Evolutionary conservation across 1,140 invertebrate species (phyloP), one percentile per base, ranked within the genome.

Genomic region (Neodiprion pinetum): DNA sequence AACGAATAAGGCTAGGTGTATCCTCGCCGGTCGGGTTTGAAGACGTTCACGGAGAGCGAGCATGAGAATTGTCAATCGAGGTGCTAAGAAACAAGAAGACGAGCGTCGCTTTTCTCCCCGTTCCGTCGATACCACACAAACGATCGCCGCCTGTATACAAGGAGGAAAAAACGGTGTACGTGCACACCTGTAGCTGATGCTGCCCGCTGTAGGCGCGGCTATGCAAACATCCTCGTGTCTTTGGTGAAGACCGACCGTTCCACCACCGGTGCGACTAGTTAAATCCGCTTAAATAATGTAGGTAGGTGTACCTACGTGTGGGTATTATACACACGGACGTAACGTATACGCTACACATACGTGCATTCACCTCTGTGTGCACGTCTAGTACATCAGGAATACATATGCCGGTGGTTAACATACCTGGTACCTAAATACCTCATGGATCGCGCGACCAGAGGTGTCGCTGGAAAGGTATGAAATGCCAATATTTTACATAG

Each of bases 41-140:
- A 73, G 78, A 78, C 77, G 78, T 61, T 72, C 76, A 75, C 75
- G 67, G 78, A 77, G 73, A 78, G 80, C 80, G 28, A 40, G 28
- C 28, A 80, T 87, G 86, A 85, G 86, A 87, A 87, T 85, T 87
- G 86, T 87, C 86, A 87, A 87, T 87, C 83, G 82, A 83, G 83
- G 80, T 86, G 85, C 77, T 81, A 85, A 85, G 82, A 78, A 84
- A 80, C 79, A 77, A 61, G 53, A 61, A 17, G n/a, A 40, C 23
- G 78, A 83, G 77, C 74, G 70, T 72, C 74, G 75, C 77, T 73
- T 77, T 67, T 17, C n/a, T 61, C 53, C 53, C 8, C 53, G 53
- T 61, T 61, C 0, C 11, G 53, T 11, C 53, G n/a, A 40, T 40
- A 40, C 28, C 28, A 40, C 28, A 40, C 28, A 40, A 40, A 40